A percentile compares a stretch with the other conserved stretches of the same genome.
Conservation (phyloP, 2,113 vertebrate genomes). For the Oncorhynchus masou region DNA sequence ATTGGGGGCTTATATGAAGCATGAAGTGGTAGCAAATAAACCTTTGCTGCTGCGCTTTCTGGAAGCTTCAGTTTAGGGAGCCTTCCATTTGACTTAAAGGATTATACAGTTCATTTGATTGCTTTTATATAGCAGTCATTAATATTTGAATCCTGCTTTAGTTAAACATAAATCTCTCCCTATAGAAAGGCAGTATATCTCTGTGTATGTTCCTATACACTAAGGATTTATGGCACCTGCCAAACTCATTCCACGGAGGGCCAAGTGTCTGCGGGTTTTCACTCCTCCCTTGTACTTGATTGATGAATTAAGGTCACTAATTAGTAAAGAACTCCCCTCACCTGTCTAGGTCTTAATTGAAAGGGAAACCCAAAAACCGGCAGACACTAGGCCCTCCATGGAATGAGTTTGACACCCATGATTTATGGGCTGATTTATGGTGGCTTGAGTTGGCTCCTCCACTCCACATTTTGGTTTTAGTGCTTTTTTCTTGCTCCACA, state of each 20-base stretch:
- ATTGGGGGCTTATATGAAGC: constrained; percentile 29
- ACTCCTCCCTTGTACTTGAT: no score
- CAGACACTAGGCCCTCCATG: no score
- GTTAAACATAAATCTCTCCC: constrained; percentile 13
- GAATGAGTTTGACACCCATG: no score
- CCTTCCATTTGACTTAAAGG: constrained; percentile 1
- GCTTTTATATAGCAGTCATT: constrained; percentile 8
- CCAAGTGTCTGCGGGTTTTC: no score
- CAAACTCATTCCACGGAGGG: no score
- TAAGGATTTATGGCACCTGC: constrained; percentile 35
- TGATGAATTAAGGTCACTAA: no score
- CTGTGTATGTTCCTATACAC: constrained; percentile 28
- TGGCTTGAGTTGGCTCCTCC: constrained; percentile 42
- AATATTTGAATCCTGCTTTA: constrained; percentile 8
- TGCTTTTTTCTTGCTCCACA: constrained; percentile 32
- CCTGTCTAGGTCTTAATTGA: no score
- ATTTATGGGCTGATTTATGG: constrained; percentile 56
- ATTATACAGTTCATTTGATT: constrained; percentile 17
- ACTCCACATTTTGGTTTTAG: constrained; percentile 57
- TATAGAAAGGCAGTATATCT: neutral
- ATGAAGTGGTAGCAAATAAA: constrained; percentile 26
- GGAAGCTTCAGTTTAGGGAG: constrained; percentile 9
- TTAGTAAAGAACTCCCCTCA: no score
- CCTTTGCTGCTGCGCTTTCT: constrained; percentile 25
- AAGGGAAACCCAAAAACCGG: no score